These are phyloP conservation scores for Lasius platythorax DNA, from an alignment of 2,888 invertebrate genomes.

Conservation along the genomic window DNA sequence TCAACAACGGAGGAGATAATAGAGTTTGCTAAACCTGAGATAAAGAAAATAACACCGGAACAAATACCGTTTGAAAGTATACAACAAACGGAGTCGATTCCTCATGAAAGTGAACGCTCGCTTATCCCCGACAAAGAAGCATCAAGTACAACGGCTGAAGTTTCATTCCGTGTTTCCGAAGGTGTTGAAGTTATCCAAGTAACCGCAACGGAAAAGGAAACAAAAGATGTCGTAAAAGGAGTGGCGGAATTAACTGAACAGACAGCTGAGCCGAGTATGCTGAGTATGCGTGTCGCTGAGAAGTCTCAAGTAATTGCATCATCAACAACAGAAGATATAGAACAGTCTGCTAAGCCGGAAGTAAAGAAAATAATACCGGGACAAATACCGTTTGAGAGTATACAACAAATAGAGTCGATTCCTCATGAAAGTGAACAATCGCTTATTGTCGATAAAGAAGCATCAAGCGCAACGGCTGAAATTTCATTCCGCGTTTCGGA, in stretches of 20 bases:
- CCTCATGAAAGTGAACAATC: slow-evolving; percentile 79
- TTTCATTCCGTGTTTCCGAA: slow-evolving; percentile 81
- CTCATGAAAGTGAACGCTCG: slow-evolving; percentile 56
- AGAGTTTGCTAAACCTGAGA: slow-evolving; percentile 73
- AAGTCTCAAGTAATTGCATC: slow-evolving; percentile 70
- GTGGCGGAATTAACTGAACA: background rate
- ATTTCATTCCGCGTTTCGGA: slow-evolving; percentile 80
- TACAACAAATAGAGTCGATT: slow-evolving; percentile 82
- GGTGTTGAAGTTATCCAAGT: slow-evolving; percentile 85
- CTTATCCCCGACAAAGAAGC: slow-evolving; percentile 70
- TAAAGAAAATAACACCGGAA: slow-evolving; percentile 68
- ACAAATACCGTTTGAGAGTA: slow-evolving; percentile 85
- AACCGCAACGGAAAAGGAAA: slow-evolving; percentile 67
- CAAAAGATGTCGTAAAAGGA: background rate
- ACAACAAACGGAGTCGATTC: slow-evolving; percentile 1
- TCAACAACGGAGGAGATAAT: slow-evolving; percentile 77
- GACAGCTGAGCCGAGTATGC: slow-evolving; percentile 60
- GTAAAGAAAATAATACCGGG: slow-evolving; percentile 81
- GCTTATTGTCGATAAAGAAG: slow-evolving; percentile 69
- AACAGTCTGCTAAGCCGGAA: slow-evolving; percentile 73
- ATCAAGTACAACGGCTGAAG: slow-evolving; percentile 76
- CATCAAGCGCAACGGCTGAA: slow-evolving; percentile 76
- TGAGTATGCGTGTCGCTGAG: slow-evolving; percentile 66
- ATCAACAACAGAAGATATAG: slow-evolving; percentile 78
- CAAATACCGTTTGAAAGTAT: slow-evolving; percentile 81